Conservation (phyloP, 1,140 invertebrate genomes). For the Theocolax elegans region DNA sequence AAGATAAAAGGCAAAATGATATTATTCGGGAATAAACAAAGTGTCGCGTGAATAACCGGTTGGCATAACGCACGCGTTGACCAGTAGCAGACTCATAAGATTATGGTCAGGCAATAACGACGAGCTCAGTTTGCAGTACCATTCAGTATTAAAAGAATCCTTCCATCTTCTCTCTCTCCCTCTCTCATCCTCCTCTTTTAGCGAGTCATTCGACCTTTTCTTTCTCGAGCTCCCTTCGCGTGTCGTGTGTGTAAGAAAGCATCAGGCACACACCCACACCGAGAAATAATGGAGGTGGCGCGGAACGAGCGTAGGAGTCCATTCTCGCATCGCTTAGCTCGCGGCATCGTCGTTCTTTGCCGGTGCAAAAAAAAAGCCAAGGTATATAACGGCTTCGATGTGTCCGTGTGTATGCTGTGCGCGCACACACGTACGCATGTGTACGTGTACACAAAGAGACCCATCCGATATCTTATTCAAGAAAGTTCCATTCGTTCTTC, state of each 20-base stretch:
- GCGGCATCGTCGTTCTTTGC: slow-evolving; percentile 48
- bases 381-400: too few species aligned
- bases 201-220: too few species aligned
- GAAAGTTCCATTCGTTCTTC: slow-evolving; percentile 64
- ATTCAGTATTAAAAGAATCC: slow-evolving; percentile 33
- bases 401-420: too few species aligned
- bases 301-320: background rate
- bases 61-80: slow-evolving; percentile 13
- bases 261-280: background rate
- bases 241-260: background rate
- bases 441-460: slow-evolving; percentile 29
- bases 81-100: slow-evolving; percentile 21
- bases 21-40: slow-evolving; percentile 26
- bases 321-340: slow-evolving; percentile 36
- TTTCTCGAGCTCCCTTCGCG: too few species aligned
- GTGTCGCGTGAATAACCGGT: slow-evolving; percentile 30
- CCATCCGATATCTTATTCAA: slow-evolving; percentile 65
- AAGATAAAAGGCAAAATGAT: background rate
- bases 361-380: slow-evolving; percentile 56
- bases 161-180: background rate
- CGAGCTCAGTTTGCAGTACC: slow-evolving; percentile 13
- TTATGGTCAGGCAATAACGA: slow-evolving; percentile 29
- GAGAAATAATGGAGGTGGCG: background rate
- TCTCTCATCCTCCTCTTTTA: background rate
- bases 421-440: slow-evolving; percentile 41